Evolutionary conservation across 2,888 invertebrate genomes (phyloP).

Genomic region (Eurytoma adleriae): DNA sequence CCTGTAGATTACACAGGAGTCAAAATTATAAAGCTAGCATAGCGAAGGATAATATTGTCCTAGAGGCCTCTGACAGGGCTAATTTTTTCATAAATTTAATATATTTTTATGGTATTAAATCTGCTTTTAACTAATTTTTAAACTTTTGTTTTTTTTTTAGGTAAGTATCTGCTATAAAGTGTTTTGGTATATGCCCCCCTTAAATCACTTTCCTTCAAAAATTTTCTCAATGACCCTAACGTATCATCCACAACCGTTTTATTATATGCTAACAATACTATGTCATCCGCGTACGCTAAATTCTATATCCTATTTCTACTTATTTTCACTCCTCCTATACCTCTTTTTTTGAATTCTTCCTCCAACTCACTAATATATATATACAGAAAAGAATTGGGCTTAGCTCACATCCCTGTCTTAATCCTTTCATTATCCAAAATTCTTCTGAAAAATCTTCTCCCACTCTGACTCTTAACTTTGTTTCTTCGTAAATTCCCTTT

Average conservation of each 20-base stretch:
- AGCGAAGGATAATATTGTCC: too few relatives aligned
- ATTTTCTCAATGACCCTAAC: conserved; percentile 18
- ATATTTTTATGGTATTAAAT: too few relatives aligned
- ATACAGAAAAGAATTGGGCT: conserved; percentile 10
- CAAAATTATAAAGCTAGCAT: too few relatives aligned
- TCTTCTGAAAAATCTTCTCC: neutral
- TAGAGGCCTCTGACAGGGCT: too few relatives aligned
- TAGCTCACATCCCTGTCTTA: neutral
- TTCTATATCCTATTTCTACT: conserved; percentile 42
- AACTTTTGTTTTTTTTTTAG: too few relatives aligned
- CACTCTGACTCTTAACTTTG: neutral
- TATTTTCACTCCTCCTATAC: neutral
- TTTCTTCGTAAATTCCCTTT: neutral
- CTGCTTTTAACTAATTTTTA: too few relatives aligned
- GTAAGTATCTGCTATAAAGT: too few relatives aligned
- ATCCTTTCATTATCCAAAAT: neutral
- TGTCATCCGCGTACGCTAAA: conserved; percentile 50
- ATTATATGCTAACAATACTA: conserved; percentile 39
- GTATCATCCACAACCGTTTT: conserved; percentile 34
- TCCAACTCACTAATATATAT: neutral
- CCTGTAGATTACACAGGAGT: too few relatives aligned
- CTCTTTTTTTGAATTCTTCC: neutral
- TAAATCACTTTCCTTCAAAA: conserved; percentile 32
- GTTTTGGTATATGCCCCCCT: too few relatives aligned
- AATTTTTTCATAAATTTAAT: too few relatives aligned